Evolutionary conservation across 2,113 vertebrate species (phyloP).

Genomic region (Oceanites oceanicus): DNA sequence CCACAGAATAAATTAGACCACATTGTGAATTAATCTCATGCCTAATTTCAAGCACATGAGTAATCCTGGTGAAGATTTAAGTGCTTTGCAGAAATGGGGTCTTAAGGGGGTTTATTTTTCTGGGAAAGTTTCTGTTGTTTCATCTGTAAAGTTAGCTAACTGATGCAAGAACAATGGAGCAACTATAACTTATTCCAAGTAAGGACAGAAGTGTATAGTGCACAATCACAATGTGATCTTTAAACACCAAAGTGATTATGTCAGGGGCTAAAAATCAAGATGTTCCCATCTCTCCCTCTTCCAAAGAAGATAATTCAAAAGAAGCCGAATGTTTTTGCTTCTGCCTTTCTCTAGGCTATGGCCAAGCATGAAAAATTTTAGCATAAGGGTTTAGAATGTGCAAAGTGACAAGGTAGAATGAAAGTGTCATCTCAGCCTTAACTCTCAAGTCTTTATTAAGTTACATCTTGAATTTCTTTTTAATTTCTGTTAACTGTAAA

Average conservation of each 20-base stretch:
- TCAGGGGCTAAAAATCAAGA: not conserved
- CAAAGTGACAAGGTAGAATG: not conserved
- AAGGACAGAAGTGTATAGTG: not conserved
- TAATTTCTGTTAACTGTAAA: slow-evolving; percentile 25
- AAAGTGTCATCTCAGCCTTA: not conserved
- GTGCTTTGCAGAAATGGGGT: not conserved
- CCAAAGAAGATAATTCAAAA: not conserved
- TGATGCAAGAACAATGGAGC: not conserved
- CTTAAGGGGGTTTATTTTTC: not conserved
- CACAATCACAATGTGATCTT: not conserved
- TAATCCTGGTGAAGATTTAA: not conserved
- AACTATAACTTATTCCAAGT: not conserved
- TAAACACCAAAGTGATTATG: not conserved
- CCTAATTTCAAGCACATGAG: not conserved
- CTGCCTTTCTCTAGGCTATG: not conserved
- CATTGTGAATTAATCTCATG: not conserved
- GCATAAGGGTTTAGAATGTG: not conserved
- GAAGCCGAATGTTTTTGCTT: not conserved
- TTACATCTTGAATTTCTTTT: slow-evolving; percentile 32
- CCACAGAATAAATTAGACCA: not conserved
- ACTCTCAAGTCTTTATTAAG: not conserved
- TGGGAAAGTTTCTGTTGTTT: not conserved
- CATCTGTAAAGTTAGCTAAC: not conserved
- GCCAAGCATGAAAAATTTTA: not conserved
- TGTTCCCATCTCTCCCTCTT: not conserved